A percentile compares a stretch with the other conserved stretches of the same genome.
Evolutionary conservation across 2,797 vertebrate genomes (phyloP).

Genomic region (Gymnoscopelus microlampas): DNA sequence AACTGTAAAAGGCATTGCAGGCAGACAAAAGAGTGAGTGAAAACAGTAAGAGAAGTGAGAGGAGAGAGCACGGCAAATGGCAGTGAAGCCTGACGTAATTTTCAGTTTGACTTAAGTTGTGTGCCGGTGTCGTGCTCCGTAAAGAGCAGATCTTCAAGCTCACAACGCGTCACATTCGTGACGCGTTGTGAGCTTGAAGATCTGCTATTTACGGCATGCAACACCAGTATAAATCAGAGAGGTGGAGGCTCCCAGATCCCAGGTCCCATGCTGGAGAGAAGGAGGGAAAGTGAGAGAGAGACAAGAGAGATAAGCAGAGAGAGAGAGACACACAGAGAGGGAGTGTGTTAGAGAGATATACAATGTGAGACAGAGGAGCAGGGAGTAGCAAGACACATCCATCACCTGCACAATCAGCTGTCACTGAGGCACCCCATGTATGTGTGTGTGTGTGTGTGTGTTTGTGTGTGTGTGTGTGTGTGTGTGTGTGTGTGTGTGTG

Average conservation of each 20-base stretch:
- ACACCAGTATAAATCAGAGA: conserved; percentile 15
- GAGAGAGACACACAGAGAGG: neutral
- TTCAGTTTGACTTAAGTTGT: too few species aligned
- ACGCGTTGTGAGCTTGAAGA: too few species aligned
- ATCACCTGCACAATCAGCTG: conserved; percentile 70
- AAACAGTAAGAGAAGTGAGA: conserved; percentile 13
- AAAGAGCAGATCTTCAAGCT: too few species aligned
- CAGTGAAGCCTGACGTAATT: neutral
- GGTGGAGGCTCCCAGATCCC: conserved; percentile 2
- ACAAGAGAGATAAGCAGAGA: conserved; percentile 1
- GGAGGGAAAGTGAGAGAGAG: conserved; percentile 14
- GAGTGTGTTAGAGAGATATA: conserved; percentile 21
- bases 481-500: conserved; percentile 22
- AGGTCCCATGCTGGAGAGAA: neutral
- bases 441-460: conserved; percentile 19
- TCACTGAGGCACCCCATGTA: conserved; percentile 30
- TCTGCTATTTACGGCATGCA: too few species aligned
- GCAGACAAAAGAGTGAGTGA: conserved; percentile 8
- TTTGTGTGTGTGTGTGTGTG: neutral
- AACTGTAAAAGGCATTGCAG: conserved; percentile 44
- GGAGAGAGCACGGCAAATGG: neutral
- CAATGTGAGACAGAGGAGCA: conserved; percentile 45
- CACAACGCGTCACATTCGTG: too few species aligned
- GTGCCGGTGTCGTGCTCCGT: too few species aligned
- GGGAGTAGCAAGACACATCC: conserved; percentile 62